Percentiles rank a stretch among this genome's conserved stretches.
Conservation (phyloP, 1,140 invertebrate genomes). For the Bombus pascuorum region DNA sequence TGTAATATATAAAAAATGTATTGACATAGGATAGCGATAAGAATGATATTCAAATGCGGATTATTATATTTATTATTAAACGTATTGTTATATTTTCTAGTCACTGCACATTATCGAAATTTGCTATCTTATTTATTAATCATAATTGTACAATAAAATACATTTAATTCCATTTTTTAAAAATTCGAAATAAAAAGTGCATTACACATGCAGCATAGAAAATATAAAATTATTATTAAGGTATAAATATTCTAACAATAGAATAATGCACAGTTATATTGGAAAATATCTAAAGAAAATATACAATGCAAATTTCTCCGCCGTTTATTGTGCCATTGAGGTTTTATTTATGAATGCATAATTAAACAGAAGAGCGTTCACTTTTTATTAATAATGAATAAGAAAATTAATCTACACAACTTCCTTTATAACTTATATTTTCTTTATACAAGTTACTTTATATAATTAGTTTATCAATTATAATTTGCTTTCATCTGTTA, state of each 20-base stretch:
- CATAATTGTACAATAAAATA: not conserved
- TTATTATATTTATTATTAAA: not conserved
- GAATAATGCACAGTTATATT: not conserved
- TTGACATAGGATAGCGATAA: too few species aligned
- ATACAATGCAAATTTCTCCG: conserved; percentile 3
- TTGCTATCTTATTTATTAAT: not conserved
- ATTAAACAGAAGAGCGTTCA: not conserved
- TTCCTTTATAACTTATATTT: not conserved
- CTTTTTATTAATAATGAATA: not conserved
- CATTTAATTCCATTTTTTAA: not conserved
- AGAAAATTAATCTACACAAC: conserved; percentile 12
- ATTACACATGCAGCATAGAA: not conserved
- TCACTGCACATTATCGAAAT: not conserved
- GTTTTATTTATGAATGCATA: conserved; percentile 10
- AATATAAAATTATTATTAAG: not conserved
- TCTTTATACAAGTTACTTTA: not conserved
- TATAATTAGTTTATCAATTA: not conserved
- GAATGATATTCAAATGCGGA: not conserved
- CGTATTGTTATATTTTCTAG: not conserved
- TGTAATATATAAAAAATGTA: too few species aligned
- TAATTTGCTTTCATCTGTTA: not conserved
- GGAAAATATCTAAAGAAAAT: not conserved
- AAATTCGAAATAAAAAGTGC: not conserved
- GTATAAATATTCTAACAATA: not conserved
- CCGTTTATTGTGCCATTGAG: not conserved